phyloP scores from a whole-genome alignment of 2,888 invertebrate species.

The Athrips mouffetella region DNA sequence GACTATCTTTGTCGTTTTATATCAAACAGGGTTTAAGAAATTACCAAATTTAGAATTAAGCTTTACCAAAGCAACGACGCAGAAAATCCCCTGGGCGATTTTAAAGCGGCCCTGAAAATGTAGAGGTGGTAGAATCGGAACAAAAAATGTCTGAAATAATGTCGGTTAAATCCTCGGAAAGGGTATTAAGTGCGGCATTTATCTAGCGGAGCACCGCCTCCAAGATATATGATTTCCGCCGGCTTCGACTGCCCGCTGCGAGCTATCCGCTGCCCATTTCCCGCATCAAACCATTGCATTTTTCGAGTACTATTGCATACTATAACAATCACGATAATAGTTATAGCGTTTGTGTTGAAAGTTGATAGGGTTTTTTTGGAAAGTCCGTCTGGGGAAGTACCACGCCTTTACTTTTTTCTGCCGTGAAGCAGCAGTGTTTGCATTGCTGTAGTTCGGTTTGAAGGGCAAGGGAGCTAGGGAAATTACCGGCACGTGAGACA shows the following conservation, averaged over 20 bases:
- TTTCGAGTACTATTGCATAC: too few relatives aligned
- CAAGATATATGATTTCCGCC: constrained; percentile 41
- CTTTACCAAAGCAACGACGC: constrained; percentile 5
- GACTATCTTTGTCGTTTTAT: not conserved
- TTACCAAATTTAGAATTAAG: constrained; percentile 8
- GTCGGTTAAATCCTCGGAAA: constrained; percentile 39
- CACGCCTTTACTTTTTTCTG: too few relatives aligned
- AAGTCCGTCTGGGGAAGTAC: too few relatives aligned
- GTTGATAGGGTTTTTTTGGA: too few relatives aligned
- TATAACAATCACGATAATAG: too few relatives aligned
- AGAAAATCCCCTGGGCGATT: constrained; percentile 5
- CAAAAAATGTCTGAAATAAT: constrained; percentile 36
- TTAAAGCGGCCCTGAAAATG: constrained; percentile 3
- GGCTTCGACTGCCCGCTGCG: constrained; percentile 32
- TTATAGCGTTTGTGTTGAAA: too few relatives aligned
- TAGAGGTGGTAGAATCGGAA: constrained; percentile 7
- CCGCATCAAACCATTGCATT: too few relatives aligned
- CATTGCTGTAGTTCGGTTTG: too few relatives aligned
- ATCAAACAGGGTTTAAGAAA: not conserved
- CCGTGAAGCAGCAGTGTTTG: too few relatives aligned
- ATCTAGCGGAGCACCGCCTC: constrained; percentile 38
- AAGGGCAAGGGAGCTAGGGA: too few relatives aligned
- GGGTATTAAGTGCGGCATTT: constrained; percentile 45
- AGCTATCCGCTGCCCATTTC: too few relatives aligned
- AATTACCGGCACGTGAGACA: too few relatives aligned